Percentiles rank a stretch among this genome's conserved stretches.
phyloP scores from a whole-genome alignment of 2,888 invertebrate species.

The Myopa tessellatipennis region DNA sequence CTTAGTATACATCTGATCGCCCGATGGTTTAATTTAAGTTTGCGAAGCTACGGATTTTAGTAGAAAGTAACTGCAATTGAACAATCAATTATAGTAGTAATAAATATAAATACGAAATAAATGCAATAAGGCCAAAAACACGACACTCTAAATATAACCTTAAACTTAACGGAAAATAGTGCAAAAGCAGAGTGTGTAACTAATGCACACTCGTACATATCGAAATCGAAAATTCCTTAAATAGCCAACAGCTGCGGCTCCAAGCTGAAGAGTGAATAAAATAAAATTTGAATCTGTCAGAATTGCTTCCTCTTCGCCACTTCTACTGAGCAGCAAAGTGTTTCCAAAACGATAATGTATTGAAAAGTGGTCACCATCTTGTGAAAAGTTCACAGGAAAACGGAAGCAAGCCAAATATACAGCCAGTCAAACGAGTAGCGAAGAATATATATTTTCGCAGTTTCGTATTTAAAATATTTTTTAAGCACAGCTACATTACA shows the following conservation, averaged over 20 bases:
- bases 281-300: neutral
- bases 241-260: conserved; percentile 10
- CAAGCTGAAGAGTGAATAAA: conserved; percentile 12
- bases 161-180: conserved; percentile 13
- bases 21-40: conserved; percentile 67
- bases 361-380: neutral
- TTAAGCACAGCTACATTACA: conserved; percentile 18
- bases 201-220: neutral
- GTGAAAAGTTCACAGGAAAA: conserved; percentile 19
- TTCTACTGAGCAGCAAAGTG: neutral
- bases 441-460: conserved; percentile 34
- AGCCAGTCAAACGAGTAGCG: conserved; percentile 17
- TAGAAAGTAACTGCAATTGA: conserved; percentile 6
- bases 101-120: conserved; percentile 25
- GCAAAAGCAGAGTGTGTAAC: neutral
- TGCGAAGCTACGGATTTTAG: conserved; percentile 53
- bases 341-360: conserved; percentile 15
- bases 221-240: conserved; percentile 9
- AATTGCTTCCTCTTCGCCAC: neutral
- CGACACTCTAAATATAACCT: conserved; percentile 17
- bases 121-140: conserved; percentile 25
- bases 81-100: conserved; percentile 19
- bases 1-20: conserved; percentile 67
- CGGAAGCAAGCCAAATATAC: conserved; percentile 22
- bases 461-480: conserved; percentile 23